Conservation (phyloP, 1,140 invertebrate species). For the Hylaeus anthracinus region DNA sequence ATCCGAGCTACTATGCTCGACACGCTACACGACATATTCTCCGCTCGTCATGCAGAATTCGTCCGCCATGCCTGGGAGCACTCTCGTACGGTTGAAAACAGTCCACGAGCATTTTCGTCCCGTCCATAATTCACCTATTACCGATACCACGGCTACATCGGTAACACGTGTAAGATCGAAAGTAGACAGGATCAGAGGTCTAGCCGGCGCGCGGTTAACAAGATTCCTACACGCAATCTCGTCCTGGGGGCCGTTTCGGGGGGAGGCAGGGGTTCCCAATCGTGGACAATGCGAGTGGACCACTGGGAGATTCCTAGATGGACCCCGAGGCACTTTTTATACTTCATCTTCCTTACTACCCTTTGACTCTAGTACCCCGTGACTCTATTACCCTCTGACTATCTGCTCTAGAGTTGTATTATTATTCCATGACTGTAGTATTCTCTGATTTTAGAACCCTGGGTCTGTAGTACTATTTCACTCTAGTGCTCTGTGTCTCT, state of each 20-base stretch:
- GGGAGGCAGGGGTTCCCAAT: not conserved
- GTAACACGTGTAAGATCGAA: slow-evolving; percentile 44
- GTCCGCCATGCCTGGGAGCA: not conserved
- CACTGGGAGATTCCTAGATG: too few species aligned
- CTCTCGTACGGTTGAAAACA: not conserved
- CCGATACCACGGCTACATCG: slow-evolving; percentile 19
- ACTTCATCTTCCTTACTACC: too few species aligned
- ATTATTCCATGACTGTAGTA: too few species aligned
- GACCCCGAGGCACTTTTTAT: too few species aligned
- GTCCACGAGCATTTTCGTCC: not conserved
- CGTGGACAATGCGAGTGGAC: too few species aligned
- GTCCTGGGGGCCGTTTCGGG: slow-evolving; percentile 37
- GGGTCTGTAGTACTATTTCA: too few species aligned
- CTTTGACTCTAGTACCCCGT: too few species aligned
- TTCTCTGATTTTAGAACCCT: too few species aligned
- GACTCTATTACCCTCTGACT: too few species aligned
- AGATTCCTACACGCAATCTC: slow-evolving; percentile 35
- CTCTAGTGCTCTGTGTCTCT: too few species aligned
- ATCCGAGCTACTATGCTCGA: not conserved
- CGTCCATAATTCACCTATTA: slow-evolving; percentile 38
- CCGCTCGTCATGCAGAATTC: not conserved
- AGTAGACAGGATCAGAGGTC: slow-evolving; percentile 33
- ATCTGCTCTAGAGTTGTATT: too few species aligned
- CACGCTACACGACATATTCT: slow-evolving; percentile 4
- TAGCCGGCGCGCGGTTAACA: slow-evolving; percentile 23